These are phyloP conservation scores for Artibeus lituratus DNA, from an alignment of 2,797 vertebrate genomes.

Conservation along the genomic window DNA sequence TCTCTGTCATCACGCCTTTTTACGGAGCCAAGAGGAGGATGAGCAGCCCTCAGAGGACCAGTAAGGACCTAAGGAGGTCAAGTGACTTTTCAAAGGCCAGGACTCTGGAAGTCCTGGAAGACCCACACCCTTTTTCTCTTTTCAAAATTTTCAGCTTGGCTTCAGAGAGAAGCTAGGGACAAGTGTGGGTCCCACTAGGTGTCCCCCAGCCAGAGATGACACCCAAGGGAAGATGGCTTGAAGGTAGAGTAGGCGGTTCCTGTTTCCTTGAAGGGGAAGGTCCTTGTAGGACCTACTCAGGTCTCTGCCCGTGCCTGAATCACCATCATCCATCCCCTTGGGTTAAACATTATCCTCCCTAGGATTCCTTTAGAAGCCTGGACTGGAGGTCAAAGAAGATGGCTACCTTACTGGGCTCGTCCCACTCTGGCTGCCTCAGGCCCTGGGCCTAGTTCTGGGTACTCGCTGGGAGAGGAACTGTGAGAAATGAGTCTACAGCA, in stretches of 20 bases:
- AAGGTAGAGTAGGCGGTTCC: not conserved
- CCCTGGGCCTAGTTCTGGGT: not conserved
- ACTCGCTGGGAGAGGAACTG: not conserved
- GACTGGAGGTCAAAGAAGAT: not conserved
- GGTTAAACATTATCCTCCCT: not conserved
- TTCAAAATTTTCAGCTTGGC: not conserved
- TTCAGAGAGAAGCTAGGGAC: not conserved
- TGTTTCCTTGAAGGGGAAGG: not conserved
- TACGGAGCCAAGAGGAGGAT: not conserved
- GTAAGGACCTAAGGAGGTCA: not conserved
- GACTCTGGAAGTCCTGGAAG: not conserved
- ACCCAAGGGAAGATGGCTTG: not conserved
- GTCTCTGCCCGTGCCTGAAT: not conserved
- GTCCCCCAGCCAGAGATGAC: too few relatives aligned
- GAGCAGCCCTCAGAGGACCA: not conserved
- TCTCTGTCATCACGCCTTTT: not conserved
- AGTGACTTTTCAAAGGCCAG: not conserved
- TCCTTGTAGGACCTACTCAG: fast-evolving
- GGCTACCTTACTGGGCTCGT: not conserved
- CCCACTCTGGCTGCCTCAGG: not conserved
- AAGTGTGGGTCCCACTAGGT: too few relatives aligned
- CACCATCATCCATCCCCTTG: too few relatives aligned
- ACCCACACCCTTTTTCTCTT: not conserved
- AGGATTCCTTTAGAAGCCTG: not conserved
- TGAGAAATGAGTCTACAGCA: not conserved